Percentiles rank a stretch among this genome's conserved stretches.
Evolutionary conservation across 2,888 invertebrate genomes (phyloP).

Genomic region (Neoitamus cyanurus): DNA sequence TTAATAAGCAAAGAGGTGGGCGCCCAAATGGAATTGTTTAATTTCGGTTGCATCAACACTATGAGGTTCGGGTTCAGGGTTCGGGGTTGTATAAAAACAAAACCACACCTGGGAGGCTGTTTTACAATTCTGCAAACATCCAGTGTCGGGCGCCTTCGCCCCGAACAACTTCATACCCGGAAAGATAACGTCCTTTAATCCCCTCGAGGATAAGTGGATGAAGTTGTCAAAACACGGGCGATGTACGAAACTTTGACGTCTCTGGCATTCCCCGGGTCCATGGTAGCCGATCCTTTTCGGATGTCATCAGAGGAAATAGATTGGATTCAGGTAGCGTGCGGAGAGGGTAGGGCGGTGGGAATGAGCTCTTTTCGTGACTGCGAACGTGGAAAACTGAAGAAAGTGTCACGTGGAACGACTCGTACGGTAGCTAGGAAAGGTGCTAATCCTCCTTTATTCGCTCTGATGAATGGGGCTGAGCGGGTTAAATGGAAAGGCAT

Average conservation of each 20-base stretch:
- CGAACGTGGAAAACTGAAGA: background rate
- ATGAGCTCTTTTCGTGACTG: background rate
- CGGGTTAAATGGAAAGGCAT: background rate
- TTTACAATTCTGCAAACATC: background rate
- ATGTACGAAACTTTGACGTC: background rate
- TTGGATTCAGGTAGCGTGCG: background rate
- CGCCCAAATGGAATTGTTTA: background rate
- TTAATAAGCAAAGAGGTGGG: background rate
- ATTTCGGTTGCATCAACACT: background rate
- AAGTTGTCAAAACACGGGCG: constrained; percentile 4
- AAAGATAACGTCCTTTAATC: constrained; percentile 22
- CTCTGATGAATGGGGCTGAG: background rate
- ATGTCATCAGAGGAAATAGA: background rate
- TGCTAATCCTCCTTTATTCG: background rate
- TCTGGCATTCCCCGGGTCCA: background rate
- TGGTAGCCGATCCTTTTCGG: background rate
- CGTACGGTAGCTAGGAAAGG: background rate
- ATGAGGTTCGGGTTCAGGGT: background rate
- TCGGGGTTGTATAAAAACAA: background rate
- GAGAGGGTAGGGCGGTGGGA: background rate
- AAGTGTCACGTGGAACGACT: background rate
- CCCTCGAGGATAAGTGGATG: background rate
- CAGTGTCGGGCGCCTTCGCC: background rate
- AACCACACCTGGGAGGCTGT: background rate
- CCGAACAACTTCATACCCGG: background rate